Base-by-base conservation (phyloP, 2,113 vertebrate species). In the Syrmaticus mikado region DNA sequence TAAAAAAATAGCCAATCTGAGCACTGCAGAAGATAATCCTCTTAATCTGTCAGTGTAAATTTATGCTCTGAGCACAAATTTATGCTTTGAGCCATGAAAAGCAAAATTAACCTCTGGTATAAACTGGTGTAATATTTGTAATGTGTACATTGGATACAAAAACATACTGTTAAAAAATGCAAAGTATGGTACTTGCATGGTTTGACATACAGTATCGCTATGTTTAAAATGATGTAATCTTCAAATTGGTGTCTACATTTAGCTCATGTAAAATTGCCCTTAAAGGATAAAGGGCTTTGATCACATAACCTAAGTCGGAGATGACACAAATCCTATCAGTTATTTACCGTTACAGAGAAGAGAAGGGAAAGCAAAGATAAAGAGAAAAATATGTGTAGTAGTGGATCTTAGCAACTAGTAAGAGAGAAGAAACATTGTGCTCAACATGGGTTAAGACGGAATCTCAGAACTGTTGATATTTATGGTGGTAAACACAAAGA, bases 161-260 rank as follows among this genome's bases (percentile, higher is more conserved):
- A 11, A 57, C 2, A 32, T 15, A 75, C 28, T 25, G 13, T 36
- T 61, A 68, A 77, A 93, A 38, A 77, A 61, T 24, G 11, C 8
- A 16, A 83, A 61, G 5, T 40, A 34, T 45, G 36, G 40, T n/a
- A 72, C 12, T 85, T 73, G 7, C 22, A 36, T 28, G 27, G 48
- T 28, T 81, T n/a, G 78, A 7, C 3, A 0, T 41, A 28, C 10
- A 61, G 3, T 22, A 53, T 2, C 0, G 0, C 3, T n/a, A 5
- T 43, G 13, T 45, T 76, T 66, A 60, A 85, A 80, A 55, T 6
- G 0, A 45, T 18, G 16, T 22, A 13, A 18, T 30, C 38, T 57
- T 5, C 2, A 67, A 22, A 67, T 0, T 43, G 50, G 3, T 40
- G 13, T 8, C 71, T 57, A 43, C 32, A 61, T 57, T 64, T 22